Evolutionary conservation across 2,113 vertebrate species (phyloP), one percentile per base, ranked within the genome.

Genomic region (Microcebus tavaratra): DNA sequence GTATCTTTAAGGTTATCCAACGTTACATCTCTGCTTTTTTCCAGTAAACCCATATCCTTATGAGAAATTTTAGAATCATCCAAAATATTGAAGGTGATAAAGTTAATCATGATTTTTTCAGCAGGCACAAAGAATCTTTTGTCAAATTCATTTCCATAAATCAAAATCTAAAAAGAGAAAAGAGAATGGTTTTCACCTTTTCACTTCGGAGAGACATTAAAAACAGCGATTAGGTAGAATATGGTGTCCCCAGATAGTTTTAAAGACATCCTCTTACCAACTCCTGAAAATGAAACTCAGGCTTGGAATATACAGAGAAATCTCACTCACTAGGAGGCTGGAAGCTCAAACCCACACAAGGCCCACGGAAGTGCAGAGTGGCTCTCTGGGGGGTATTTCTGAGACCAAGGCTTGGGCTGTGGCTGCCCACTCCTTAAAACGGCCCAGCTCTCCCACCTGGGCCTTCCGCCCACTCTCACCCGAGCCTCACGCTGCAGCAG

Each of bases 91-190:
- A 99, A 0, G n/a, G 96, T 93, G 88, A 99, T 98, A 25, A 98
- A 94, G 82, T 98, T 98, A 90, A 99, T 45, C 39, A 97, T 72
- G 70, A 97, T 82, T 97, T 98, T 98, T 97, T 99, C 98, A 94
- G 97, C 78, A 48, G 98, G 98, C 36, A 97, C 92, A 81, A 98
- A 98, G 97, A 98, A 95, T 5, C 45, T 94, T 97, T 97, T 98
- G 42, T 97, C 97, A 96, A 88, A 96, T 94, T 97, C 97, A 92
- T 98, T 97, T 97, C 97, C 97, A 93, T 98, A 98, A 82, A 98
- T 98, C 98, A 98, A 98, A 76, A 98, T 87, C 99, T 99, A 88
- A 90, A 96, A 98, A 67, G 25, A 98, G 97, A 95, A 83, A 96
- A 97, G 70, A 98, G 61, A 95, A 82, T 14, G 17, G 2, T 75